phyloP scores from a whole-genome alignment of 2,888 invertebrate species.

The Leptogaster cylindrica region DNA sequence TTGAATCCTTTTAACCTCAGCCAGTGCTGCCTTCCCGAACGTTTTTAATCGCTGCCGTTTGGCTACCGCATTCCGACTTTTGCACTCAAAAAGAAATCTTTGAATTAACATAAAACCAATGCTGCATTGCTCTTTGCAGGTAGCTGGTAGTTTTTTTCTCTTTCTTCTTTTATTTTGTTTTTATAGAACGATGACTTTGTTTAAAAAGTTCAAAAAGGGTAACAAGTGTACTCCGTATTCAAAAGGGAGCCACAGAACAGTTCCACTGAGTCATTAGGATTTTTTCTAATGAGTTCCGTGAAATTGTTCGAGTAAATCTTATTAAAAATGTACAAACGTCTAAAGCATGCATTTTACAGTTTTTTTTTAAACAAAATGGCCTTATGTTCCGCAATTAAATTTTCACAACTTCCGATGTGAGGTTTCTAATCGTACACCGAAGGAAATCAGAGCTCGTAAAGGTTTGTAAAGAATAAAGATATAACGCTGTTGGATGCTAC shows the following conservation, averaged over 20 bases:
- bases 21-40: slow-evolving; percentile 4
- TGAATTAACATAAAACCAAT: slow-evolving; percentile 16
- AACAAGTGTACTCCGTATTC: slow-evolving; percentile 27
- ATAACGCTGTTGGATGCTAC: no score
- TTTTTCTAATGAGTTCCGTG: slow-evolving; percentile 13
- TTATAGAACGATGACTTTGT: not conserved
- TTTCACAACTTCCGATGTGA: no score
- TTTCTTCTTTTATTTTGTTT: not conserved
- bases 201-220: slow-evolving; percentile 31
- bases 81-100: slow-evolving; percentile 14
- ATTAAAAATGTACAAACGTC: no score
- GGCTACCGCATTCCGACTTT: not conserved
- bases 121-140: not conserved
- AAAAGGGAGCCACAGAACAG: slow-evolving; percentile 10
- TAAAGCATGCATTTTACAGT: no score
- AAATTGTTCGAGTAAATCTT: slow-evolving; percentile 15
- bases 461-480: no score
- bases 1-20: slow-evolving; percentile 29
- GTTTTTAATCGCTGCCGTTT: not conserved
- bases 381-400: no score
- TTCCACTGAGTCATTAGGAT: slow-evolving; percentile 17
- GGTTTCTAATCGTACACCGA: no score
- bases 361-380: no score
- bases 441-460: no score
- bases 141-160: no score